These are phyloP conservation scores for Antheraea assamensis DNA, from an alignment of 2,888 invertebrate species.

Conservation along the genomic window DNA sequence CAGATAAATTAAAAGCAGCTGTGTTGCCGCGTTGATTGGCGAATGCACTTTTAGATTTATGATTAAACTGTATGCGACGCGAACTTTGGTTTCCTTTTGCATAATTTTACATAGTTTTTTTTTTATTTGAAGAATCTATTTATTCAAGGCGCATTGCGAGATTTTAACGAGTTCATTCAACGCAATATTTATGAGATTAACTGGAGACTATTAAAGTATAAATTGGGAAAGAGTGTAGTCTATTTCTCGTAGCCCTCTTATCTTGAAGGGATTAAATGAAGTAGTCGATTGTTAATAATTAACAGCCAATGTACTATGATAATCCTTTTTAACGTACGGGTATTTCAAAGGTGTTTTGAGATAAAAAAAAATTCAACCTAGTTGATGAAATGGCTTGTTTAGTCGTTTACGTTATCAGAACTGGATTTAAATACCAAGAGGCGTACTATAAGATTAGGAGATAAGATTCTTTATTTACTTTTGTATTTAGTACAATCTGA, in stretches of 20 bases:
- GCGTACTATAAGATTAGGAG: background rate
- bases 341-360: background rate
- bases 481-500: background rate
- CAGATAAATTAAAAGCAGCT: slow-evolving; percentile 75
- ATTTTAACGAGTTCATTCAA: background rate
- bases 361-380: slow-evolving; percentile 7
- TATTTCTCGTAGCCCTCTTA: background rate
- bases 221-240: slow-evolving; percentile 7
- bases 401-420: background rate
- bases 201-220: background rate
- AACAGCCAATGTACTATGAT: slow-evolving; percentile 5
- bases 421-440: slow-evolving; percentile 4
- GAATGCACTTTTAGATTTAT: slow-evolving; percentile 68
- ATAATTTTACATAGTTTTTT: slow-evolving; percentile 18
- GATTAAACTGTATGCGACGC: slow-evolving; percentile 38
- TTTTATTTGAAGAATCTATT: slow-evolving; percentile 14
- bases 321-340: slow-evolving; percentile 2
- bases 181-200: background rate
- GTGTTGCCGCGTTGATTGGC: slow-evolving; percentile 64
- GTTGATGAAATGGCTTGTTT: background rate
- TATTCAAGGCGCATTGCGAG: slow-evolving; percentile 7
- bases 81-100: slow-evolving; percentile 27
- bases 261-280: slow-evolving; percentile 6
- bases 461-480: background rate
- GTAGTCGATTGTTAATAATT: slow-evolving; percentile 11